Evolutionary conservation across 2,797 vertebrate species (phyloP).

Genomic region (Aplochiton taeniatus): DNA sequence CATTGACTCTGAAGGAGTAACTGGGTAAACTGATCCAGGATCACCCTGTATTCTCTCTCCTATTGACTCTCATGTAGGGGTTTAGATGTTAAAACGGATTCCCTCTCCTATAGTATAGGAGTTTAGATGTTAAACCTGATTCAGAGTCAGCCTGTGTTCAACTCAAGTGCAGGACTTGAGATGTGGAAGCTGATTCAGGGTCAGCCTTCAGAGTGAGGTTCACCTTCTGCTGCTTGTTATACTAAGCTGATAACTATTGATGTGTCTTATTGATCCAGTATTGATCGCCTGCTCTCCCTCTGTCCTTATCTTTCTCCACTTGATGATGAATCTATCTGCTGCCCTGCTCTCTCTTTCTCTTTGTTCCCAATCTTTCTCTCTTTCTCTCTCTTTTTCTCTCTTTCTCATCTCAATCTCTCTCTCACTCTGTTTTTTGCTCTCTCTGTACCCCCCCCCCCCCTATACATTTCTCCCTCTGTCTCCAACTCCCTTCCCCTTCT

Average conservation of each 20-base stretch:
- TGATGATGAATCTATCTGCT: background rate
- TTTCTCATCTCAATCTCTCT: conserved; percentile 5
- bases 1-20: conserved; percentile 37
- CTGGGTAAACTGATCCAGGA: conserved; percentile 56
- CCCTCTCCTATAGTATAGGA: too few species aligned
- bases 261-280: conserved; percentile 48
- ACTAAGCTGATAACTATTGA: conserved; percentile 65
- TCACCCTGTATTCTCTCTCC: conserved; percentile 5
- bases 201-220: conserved; percentile 43
- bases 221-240: conserved; percentile 51
- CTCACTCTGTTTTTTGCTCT: background rate
- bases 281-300: conserved; percentile 27
- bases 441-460: background rate
- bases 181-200: background rate
- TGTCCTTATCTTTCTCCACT: background rate
- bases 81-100: too few species aligned
- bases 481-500: background rate
- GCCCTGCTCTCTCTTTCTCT: conserved; percentile 1
- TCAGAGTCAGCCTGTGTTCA: conserved; percentile 3
- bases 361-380: conserved; percentile 7
- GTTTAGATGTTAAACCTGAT: background rate
- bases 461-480: background rate
- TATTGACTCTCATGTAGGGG: too few species aligned
- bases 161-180: background rate
- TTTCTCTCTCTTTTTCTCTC: conserved; percentile 27